A percentile compares a stretch with the other conserved stretches of the same genome.
These are phyloP conservation scores for Petrolisthes manimaculis DNA, from an alignment of 2,888 invertebrate genomes.

Conservation along the genomic window DNA sequence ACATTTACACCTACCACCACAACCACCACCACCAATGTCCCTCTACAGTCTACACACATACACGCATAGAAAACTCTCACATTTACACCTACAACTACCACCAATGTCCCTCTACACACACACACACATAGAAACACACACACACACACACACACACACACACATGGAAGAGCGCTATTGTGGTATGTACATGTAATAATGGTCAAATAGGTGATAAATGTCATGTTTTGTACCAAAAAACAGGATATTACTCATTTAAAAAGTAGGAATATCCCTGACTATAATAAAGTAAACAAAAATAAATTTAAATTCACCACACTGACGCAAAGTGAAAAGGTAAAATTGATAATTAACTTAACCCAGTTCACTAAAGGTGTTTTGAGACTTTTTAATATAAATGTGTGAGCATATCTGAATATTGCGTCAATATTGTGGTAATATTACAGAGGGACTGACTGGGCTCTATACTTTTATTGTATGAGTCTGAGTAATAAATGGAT, in stretches of 20 bases:
- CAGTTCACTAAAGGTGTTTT: slow-evolving; percentile 3
- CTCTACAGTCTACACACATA: no score
- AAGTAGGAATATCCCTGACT: not conserved
- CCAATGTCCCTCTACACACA: no score
- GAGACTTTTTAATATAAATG: not conserved
- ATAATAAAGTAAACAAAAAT: slow-evolving; percentile 8
- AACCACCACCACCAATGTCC: no score
- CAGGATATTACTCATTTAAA: not conserved
- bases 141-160: no score
- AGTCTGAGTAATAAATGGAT: not conserved
- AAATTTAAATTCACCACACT: not conserved
- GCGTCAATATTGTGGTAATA: not conserved
- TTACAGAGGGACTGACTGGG: no score
- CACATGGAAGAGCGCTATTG: slow-evolving; percentile 10
- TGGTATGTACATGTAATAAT: not conserved
- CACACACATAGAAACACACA: no score
- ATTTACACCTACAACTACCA: no score
- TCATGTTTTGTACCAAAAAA: not conserved
- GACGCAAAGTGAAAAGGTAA: slow-evolving; percentile 5
- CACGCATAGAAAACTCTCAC: no score
- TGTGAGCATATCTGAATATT: not conserved
- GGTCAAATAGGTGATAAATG: not conserved
- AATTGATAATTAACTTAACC: not conserved
- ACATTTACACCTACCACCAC: no score
- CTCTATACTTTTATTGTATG: not conserved